Evolutionary conservation across 2,797 vertebrate genomes (phyloP), one percentile per base, ranked within the genome.

Genomic region (Xenentodon cancila): DNA sequence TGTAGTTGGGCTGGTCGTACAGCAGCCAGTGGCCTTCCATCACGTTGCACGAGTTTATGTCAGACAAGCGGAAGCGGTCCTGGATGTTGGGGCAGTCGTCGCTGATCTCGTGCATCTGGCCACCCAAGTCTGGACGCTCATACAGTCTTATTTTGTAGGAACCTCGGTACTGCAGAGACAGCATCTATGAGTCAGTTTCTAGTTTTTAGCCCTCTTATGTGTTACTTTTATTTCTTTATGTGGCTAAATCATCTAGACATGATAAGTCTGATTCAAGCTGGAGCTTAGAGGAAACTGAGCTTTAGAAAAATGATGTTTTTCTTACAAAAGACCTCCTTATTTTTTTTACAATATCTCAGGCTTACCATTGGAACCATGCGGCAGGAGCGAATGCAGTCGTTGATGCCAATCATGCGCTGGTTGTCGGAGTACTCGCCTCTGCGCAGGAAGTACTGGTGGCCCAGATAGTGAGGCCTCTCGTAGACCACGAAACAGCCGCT

Each of bases 1-100:
- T 84, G 80, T 88, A 89, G 85, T 88, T 89, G 75, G 88, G 85
- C 71, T 90, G 85, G 59, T 90, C 87, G 7, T 87, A 90, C 56
- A 90, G 59, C 60, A 90, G 85, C 88, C 87, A 89, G 40, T 89
- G 85, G 70, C 88, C 87, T 0, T 89, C 84, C 0, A 87, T 61
- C 73, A 90, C 85, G 5, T 71, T 84, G 81, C 85, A 87, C 2
- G 85, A 90, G 77, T 88, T 81, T 21, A 90, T 70, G 75, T 90
- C 87, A 25, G 88, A 82, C 75, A 88, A 80, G 15, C 45, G 81
- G 11, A 85, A n/a, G 64, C 81, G 81, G 64, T 90, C 87, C 73
- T 84, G 85, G 65, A 90, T 44, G n/a, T 79, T 87, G 51, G 87
- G 87, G 66, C 87, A 87, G 11, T 89, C 87, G 1, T 89, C 84